Evolutionary conservation across 1,140 invertebrate species (phyloP).

Genomic region (Macrobrachium rosenbergii): DNA sequence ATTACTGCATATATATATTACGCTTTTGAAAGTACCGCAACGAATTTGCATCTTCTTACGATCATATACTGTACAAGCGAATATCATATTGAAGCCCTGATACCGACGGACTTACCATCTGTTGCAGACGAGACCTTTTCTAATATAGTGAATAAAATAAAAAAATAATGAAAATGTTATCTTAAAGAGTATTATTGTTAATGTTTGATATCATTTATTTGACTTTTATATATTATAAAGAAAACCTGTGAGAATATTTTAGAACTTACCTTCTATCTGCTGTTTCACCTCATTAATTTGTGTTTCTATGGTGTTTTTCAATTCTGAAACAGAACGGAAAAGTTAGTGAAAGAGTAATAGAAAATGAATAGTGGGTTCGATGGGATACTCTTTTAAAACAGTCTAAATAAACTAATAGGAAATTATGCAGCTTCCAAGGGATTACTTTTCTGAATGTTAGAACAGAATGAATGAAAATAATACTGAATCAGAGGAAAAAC

Average conservation of each 20-base stretch:
- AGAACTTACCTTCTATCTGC: constrained; percentile 92
- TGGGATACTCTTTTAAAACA: constrained; percentile 14
- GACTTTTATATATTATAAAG: constrained; percentile 5
- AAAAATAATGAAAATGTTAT: constrained; percentile 2
- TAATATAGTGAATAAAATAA: constrained; percentile 45
- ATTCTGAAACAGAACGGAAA: constrained; percentile 78
- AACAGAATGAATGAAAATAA: no score
- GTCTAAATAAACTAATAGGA: no score
- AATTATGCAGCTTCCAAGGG: no score
- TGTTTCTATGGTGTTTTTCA: constrained; percentile 95
- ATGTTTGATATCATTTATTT: constrained; percentile 17
- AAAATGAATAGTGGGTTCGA: constrained; percentile 1
- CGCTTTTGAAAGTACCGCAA: not conserved
- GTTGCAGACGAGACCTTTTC: constrained; percentile 64
- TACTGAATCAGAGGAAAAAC: no score
- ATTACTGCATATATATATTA: not conserved
- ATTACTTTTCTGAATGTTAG: no score
- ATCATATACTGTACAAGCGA: constrained; percentile 15
- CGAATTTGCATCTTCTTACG: not conserved
- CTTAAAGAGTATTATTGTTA: constrained; percentile 10
- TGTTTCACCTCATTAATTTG: constrained; percentile 94
- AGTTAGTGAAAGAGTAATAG: constrained; percentile 43
- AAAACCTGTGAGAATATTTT: not conserved
- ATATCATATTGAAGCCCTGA: not conserved
- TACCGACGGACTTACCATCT: constrained; percentile 57